Evolutionary conservation across 1,140 invertebrate genomes (phyloP), one percentile per base, ranked within the genome.

Genomic region (Drosophila micromelanica): DNA sequence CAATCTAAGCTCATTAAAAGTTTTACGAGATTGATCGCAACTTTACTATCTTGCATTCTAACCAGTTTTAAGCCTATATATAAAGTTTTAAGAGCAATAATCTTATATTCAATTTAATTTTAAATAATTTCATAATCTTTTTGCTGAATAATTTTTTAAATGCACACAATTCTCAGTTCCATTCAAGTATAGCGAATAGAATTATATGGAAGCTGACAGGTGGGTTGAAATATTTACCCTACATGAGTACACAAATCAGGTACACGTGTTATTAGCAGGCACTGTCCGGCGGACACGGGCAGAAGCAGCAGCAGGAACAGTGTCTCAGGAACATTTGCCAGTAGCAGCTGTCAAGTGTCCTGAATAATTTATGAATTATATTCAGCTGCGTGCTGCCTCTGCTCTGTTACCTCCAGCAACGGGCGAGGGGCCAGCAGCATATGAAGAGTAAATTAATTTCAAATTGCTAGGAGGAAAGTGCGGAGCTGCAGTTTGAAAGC

Each of bases 321-420:
- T 11, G 15, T 45, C 35, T 23, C 40, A 49, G 30, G 37, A 56
- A 76, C 67, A 78, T 64, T 81, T 76, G 64, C 75, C 79, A 73
- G 68, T 75, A 89, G 78, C 68, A 76, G 84, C 84, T 86, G 82
- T 89, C 82, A 86, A 86, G 75, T 79, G 84, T 78, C 68, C 46
- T 87, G 82, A 82, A 87, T 87, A 86, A 86, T 86, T 86, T 86
- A 86, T 82, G 78, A 79, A 85, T 69, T 64, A 70, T 55, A 72
- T 56, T 62, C 71, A 81, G 65, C 84, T 87, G 78, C 43, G 46
- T 30, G 55, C 45, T 38, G 32, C 43, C 27, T 5, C 42, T 17
- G 23, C 23, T 57, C 35, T 30, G 38, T 23, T 30, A 30, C 20
- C 48, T 32, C 37, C 42, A 46, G 13, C 37, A 27, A 23, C 5